Conservation (phyloP, 2,888 invertebrate species). For the Eupithecia centaureata region DNA sequence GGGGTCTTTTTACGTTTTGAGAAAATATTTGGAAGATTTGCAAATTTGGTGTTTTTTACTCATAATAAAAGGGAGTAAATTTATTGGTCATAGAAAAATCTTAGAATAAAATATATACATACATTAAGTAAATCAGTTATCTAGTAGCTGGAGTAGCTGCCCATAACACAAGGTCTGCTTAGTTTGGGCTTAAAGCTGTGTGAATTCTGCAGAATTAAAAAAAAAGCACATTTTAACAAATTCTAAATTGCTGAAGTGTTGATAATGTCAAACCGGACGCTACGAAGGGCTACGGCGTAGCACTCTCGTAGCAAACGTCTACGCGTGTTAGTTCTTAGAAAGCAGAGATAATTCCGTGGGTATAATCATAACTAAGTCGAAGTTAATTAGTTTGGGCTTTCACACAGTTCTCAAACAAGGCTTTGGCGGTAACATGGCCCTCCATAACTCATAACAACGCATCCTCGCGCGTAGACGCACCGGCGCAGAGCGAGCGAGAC, state of each 20-base stretch:
- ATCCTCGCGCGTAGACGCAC: constrained; percentile 75
- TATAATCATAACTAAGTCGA: constrained; percentile 75
- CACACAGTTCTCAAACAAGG: constrained; percentile 67
- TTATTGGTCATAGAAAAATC: too few species aligned
- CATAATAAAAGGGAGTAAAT: too few species aligned
- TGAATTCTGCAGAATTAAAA: too few species aligned
- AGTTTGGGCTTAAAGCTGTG: too few species aligned
- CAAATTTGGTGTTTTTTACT: too few species aligned
- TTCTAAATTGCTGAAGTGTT: background rate
- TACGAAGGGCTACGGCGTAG: constrained; percentile 54
- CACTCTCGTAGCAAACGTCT: constrained; percentile 49
- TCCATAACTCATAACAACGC: constrained; percentile 73
- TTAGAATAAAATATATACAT: too few species aligned
- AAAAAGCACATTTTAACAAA: too few species aligned
- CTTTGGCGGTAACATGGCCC: constrained; percentile 77
- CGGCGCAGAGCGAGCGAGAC: constrained; percentile 72
- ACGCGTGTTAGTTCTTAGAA: constrained; percentile 46
- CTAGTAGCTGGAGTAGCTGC: too few species aligned
- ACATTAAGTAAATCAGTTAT: too few species aligned
- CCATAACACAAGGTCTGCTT: too few species aligned
- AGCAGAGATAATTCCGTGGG: constrained; percentile 58
- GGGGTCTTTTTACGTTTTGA: too few species aligned
- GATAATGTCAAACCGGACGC: constrained; percentile 6
- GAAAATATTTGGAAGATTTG: too few species aligned
- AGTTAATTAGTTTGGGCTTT: constrained; percentile 80